A percentile compares a stretch with the other conserved stretches of the same genome.
These are phyloP conservation scores for Nemapogon koenigi DNA, from an alignment of 2,888 invertebrate genomes.

Conservation along the genomic window DNA sequence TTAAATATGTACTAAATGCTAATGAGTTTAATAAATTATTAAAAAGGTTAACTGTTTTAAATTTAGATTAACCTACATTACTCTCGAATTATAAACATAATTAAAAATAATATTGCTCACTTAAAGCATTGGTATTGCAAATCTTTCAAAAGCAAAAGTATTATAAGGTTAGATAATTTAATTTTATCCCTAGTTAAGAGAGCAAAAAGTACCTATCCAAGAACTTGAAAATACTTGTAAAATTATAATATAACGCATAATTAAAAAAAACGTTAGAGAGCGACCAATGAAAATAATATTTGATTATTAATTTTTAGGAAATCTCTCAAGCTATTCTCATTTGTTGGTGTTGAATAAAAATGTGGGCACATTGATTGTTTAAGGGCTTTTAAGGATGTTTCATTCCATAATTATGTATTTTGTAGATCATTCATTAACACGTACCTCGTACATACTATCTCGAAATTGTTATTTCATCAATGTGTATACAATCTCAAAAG, in stretches of 20 bases:
- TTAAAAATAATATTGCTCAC: constrained; percentile 1
- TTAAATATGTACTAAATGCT: not conserved
- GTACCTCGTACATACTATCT: too few relatives aligned
- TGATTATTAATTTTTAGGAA: constrained; percentile 37
- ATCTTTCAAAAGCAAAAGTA: constrained; percentile 32
- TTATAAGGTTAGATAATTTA: constrained; percentile 57
- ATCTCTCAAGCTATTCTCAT: not conserved
- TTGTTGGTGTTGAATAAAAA: constrained; percentile 22
- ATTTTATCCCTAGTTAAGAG: constrained; percentile 48
- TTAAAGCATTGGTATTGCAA: constrained; percentile 3
- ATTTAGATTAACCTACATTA: constrained; percentile 1
- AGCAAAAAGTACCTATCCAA: constrained; percentile 22
- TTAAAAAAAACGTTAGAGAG: constrained; percentile 1
- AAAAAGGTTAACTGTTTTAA: not conserved
- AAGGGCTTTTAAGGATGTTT: constrained; percentile 8
- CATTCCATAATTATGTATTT: constrained; percentile 1
- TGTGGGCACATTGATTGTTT: constrained; percentile 11
- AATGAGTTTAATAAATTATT: not conserved
- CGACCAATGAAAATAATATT: constrained; percentile 21
- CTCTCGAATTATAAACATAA: not conserved
- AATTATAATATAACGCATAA: not conserved
- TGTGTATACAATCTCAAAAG: too few relatives aligned
- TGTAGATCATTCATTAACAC: too few relatives aligned
- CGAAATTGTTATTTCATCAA: too few relatives aligned
- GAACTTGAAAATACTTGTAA: not conserved